Base-by-base conservation (phyloP, 2,888 invertebrate species). In the Desoria tigrina region DNA sequence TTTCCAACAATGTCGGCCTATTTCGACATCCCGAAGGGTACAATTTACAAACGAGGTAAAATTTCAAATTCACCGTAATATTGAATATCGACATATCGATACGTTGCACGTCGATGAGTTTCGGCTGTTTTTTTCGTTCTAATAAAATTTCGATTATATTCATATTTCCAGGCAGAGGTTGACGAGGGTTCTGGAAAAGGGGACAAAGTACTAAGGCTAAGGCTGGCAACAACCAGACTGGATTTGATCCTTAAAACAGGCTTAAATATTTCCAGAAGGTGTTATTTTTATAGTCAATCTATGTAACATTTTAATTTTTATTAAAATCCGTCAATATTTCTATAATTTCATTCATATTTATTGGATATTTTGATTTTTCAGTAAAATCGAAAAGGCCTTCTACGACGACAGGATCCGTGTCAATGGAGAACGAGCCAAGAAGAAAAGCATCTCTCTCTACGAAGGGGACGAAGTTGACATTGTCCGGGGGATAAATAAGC, bases 341-440 rank as follows among this genome's bases (percentile, higher is more conserved):
- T 62, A 37, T 23, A 54, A 2, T 55, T 23, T 42, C 18, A 42
- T 32, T n/a, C 7, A 63, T 6, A 16, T n/a, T n/a, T n/a, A n/a
- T n/a, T n/a, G n/a, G n/a, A n/a, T n/a, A n/a, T 45, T 49, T 16
- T 50, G n/a, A 39, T 63, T 63, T 82, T 84, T 75, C 79, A 90
- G 90, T 78, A 92, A 91, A 86, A 83, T 91, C 49, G 92, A 92
- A 78, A 84, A 85, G 59, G 80, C 87, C 56, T 90, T 93, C 79
- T 92, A 91, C 81, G 88, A 89, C 73, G 90, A 88, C 78, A 89
- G 86, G 82, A 85, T 93, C 68, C 84, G 90, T 77, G 79, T 91
- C 0, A 93, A 93, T 82, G 92, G 91, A 6, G 83, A 85, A 72
- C 90, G 89, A 79, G 80, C 90, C 0, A 69, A 82, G 42, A 93